phyloP scores from a whole-genome alignment of 2,888 invertebrate genomes.

The Anthophora plumipes region DNA sequence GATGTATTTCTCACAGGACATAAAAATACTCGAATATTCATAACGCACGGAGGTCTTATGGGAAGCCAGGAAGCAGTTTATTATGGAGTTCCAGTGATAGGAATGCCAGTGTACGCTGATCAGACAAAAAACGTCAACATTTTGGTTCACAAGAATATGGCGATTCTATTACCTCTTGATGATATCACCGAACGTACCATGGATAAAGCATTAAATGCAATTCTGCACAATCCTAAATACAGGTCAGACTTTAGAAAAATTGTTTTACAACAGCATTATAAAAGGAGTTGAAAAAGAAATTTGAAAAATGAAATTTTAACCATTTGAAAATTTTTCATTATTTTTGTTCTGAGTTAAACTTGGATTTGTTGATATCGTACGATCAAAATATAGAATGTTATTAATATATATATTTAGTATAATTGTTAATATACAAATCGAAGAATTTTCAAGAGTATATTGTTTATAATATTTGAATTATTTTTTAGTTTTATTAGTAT shows the following conservation, averaged over 20 bases:
- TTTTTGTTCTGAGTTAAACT: too few relatives aligned
- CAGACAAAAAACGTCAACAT: slow-evolving; percentile 74
- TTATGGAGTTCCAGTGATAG: slow-evolving; percentile 72
- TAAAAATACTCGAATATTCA: slow-evolving; percentile 80
- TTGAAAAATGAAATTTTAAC: neutral
- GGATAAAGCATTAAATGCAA: slow-evolving; percentile 67
- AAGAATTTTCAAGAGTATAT: too few relatives aligned
- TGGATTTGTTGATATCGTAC: too few relatives aligned
- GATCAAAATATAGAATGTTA: too few relatives aligned
- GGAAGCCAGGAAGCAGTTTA: slow-evolving; percentile 73
- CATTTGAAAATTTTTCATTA: too few relatives aligned
- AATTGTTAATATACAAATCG: too few relatives aligned
- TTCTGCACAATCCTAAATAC: slow-evolving; percentile 72
- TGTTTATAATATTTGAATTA: too few relatives aligned
- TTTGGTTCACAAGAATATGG: slow-evolving; percentile 69
- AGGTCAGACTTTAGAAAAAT: slow-evolving; percentile 17
- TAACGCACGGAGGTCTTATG: slow-evolving; percentile 75
- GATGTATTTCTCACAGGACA: slow-evolving; percentile 69
- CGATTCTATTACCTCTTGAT: slow-evolving; percentile 59
- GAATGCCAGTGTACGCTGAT: slow-evolving; percentile 73
- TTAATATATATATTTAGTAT: too few relatives aligned
- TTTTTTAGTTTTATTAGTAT: too few relatives aligned
- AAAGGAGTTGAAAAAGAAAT: neutral
- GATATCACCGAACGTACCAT: slow-evolving; percentile 68
- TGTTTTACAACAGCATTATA: neutral